A percentile compares a stretch with the other conserved stretches of the same genome.
These are phyloP conservation scores for Lamellibrachia columna DNA, from an alignment of 2,888 invertebrate species.

Conservation along the genomic window DNA sequence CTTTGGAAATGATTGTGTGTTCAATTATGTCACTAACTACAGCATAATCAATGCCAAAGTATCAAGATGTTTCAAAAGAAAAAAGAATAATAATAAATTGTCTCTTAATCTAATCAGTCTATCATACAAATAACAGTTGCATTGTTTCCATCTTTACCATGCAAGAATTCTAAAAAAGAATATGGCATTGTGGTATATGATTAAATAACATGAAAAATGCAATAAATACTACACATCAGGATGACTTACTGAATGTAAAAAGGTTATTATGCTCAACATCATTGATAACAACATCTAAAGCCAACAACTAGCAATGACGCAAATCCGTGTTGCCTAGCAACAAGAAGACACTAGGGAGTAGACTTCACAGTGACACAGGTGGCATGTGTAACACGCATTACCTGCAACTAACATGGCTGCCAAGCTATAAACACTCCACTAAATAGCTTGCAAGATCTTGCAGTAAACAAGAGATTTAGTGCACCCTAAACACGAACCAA, in stretches of 20 bases:
- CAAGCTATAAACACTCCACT: too few species aligned
- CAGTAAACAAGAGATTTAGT: too few species aligned
- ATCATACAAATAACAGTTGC: neutral
- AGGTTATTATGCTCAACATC: neutral
- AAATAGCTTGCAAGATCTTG: too few species aligned
- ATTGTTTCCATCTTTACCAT: neutral
- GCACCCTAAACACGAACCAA: too few species aligned
- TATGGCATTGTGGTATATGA: neutral
- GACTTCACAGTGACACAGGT: neutral
- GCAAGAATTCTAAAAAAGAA: neutral
- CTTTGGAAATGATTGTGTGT: neutral
- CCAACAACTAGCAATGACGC: neutral
- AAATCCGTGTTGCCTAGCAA: neutral
- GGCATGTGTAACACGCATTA: too few species aligned
- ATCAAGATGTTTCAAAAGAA: neutral
- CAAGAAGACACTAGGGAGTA: neutral
- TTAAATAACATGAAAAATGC: neutral
- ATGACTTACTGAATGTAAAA: neutral
- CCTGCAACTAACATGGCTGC: too few species aligned
- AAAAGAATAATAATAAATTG: neutral
- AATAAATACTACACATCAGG: neutral
- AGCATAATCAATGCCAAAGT: neutral
- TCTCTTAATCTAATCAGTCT: neutral
- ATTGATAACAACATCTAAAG: neutral
- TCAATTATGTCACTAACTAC: neutral